Evolutionary conservation across 2,113 vertebrate genomes (phyloP), one percentile per base, ranked within the genome.

Genomic region (Sinocyclocheilus anshuiensis): DNA sequence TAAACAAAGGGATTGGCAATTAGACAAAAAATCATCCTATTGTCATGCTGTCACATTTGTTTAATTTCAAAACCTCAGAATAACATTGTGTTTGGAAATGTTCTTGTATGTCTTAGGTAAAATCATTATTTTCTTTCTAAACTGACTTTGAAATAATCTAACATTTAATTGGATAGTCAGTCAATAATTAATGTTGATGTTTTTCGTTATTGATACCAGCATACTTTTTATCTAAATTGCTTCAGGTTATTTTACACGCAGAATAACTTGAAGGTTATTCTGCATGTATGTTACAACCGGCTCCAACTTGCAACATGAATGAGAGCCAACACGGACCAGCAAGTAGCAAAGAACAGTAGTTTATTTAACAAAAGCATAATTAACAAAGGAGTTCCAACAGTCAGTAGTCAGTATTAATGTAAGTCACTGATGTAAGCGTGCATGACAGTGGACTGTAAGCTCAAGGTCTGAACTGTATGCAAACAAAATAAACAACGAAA

Each of bases 41-140:
- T 82, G 50, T 39, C 39, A 26, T 71, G 75, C 69, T 71, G 77
- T 75, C 61, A n/a, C 36, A 77, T 80, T 87, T 71, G 45, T 63
- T 87, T 76, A 63, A 84, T 86, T 87, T 87, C 86, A 86, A 85
- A 83, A 45, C 33, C 42, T 80, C 77, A 75, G 0, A 39, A 16
- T 36, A 0, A 26, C 24, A 84, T 16, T 45, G 67, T 42, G 53
- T 50, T 63, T 83, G 48, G 42, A 77, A 26, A 4, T 83, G 61
- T 69, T 80, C 57, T 45, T 67, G n/a, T 69, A 82, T 22, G 11
- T 82, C n/a, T 67, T n/a, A 2, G 22, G 16, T 63, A 11, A 65
- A 45, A 67, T 81, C 5, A 18, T 63, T 65, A 15, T 48, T 81
- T 67, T 81, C 11, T 22, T 67, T 69, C 39, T 82, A 7, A 82